A percentile compares a stretch with the other conserved stretches of the same genome.
Conservation (phyloP, 2,797 vertebrate species). For the Catharus ustulatus region DNA sequence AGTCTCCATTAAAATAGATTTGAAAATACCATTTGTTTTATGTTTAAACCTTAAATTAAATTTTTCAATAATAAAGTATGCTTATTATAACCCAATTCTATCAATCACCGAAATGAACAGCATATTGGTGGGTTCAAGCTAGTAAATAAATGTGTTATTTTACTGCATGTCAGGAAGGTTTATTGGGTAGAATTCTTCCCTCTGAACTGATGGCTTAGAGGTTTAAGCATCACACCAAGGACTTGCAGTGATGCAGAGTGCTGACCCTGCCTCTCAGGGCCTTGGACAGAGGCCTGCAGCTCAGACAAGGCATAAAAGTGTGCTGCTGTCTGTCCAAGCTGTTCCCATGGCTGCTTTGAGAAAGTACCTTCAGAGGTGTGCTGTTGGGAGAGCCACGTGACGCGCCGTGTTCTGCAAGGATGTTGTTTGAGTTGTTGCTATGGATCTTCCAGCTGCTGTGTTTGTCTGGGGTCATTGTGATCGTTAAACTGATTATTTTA, state of each 20-base stretch:
- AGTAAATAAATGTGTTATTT: conserved; percentile 71
- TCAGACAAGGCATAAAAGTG: not conserved
- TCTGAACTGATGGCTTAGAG: conserved; percentile 19
- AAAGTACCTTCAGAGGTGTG: not conserved
- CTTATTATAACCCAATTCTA: conserved; percentile 73
- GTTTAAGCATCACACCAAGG: not conserved
- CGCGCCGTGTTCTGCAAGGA: not conserved
- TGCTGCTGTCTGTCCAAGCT: not conserved
- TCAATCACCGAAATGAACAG: conserved; percentile 69
- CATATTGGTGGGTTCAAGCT: conserved; percentile 65
- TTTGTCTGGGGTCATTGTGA: not conserved
- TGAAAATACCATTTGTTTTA: conserved; percentile 72
- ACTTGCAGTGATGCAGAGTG: not conserved
- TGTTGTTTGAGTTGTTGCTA: not conserved
- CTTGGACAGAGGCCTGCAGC: not conserved
- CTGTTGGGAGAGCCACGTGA: not conserved
- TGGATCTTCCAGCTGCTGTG: not conserved
- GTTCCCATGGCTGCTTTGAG: not conserved
- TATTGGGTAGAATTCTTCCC: conserved; percentile 34
- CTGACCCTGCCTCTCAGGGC: not conserved
- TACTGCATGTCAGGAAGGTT: conserved; percentile 56
- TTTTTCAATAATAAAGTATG: conserved; percentile 74
- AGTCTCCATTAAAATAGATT: conserved; percentile 70
- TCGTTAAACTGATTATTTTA: not conserved
- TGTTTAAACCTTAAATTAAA: conserved; percentile 73